phyloP scores from a whole-genome alignment of 2,888 invertebrate species.

The Hypsopygia costalis region DNA sequence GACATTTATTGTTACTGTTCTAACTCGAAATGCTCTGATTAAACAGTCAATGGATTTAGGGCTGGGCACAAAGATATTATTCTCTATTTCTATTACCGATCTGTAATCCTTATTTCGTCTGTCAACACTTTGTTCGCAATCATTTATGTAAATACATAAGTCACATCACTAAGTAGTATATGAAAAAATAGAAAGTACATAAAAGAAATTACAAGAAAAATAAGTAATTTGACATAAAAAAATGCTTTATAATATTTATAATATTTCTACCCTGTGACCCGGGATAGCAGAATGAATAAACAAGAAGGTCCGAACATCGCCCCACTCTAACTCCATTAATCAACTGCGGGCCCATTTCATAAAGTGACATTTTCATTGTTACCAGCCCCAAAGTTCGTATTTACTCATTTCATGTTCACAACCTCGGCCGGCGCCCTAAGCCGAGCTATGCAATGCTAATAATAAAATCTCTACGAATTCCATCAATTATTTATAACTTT shows the following conservation, averaged over 20 bases:
- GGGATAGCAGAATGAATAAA: conserved; percentile 52
- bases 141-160: too few species aligned
- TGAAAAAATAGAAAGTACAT: too few species aligned
- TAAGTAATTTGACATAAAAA: too few species aligned
- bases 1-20: conserved; percentile 64
- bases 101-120: too few species aligned
- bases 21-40: conserved; percentile 41
- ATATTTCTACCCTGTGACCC: conserved; percentile 30
- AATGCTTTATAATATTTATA: too few species aligned
- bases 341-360: conserved; percentile 67
- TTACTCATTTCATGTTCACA: conserved; percentile 60
- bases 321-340: conserved; percentile 65
- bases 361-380: conserved; percentile 78
- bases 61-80: neutral
- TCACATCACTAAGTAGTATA: too few species aligned
- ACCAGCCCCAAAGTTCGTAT: conserved; percentile 60
- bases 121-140: too few species aligned
- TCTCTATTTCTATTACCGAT: too few species aligned
- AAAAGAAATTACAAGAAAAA: too few species aligned
- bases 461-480: conserved; percentile 34
- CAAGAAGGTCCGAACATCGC: conserved; percentile 52
- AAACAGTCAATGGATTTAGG: conserved; percentile 48
- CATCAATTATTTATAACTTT: conserved; percentile 8
- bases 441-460: conserved; percentile 39
- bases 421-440: conserved; percentile 40